Conservation (phyloP, 1,140 invertebrate genomes). For the Galleria mellonella region DNA sequence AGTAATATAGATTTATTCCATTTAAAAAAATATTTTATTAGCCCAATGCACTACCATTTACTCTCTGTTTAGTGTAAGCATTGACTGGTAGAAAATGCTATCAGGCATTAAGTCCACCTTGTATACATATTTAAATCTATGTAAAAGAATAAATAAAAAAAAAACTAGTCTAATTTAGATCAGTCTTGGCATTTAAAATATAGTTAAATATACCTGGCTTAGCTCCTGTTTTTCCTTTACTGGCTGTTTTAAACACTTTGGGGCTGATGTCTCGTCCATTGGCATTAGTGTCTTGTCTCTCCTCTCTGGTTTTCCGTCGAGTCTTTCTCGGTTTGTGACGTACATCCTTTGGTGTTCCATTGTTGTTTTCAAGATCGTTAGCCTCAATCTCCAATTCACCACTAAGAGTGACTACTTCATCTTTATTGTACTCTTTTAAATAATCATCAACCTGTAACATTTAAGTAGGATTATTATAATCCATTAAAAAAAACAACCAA, state of each 20-base stretch:
- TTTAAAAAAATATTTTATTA: too few relatives aligned
- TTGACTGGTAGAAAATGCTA: too few relatives aligned
- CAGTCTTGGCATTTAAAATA: too few relatives aligned
- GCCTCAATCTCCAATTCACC: constrained; percentile 69
- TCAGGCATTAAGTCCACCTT: too few relatives aligned
- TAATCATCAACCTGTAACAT: constrained; percentile 66
- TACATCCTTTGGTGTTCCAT: constrained; percentile 53
- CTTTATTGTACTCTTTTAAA: constrained; percentile 69
- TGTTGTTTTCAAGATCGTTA: constrained; percentile 68
- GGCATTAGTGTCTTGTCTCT: constrained; percentile 47
- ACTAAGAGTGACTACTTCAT: constrained; percentile 69
- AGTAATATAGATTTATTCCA: too few relatives aligned
- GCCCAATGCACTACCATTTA: too few relatives aligned
- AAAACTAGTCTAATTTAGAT: too few relatives aligned
- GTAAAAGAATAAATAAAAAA: too few relatives aligned
- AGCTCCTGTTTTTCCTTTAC: constrained; percentile 27
- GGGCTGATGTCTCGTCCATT: constrained; percentile 65
- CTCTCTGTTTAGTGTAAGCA: too few relatives aligned
- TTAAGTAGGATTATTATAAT: background rate
- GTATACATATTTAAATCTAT: too few relatives aligned
- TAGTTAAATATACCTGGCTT: constrained; percentile 36
- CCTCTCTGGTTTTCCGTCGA: constrained; percentile 58
- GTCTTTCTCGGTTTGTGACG: constrained; percentile 61
- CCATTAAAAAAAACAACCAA: too few relatives aligned
- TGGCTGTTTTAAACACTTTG: constrained; percentile 62